Percentiles rank a stretch among this genome's conserved stretches.
phyloP scores from a whole-genome alignment of 2,888 invertebrate species.

The Suillia variegata region DNA sequence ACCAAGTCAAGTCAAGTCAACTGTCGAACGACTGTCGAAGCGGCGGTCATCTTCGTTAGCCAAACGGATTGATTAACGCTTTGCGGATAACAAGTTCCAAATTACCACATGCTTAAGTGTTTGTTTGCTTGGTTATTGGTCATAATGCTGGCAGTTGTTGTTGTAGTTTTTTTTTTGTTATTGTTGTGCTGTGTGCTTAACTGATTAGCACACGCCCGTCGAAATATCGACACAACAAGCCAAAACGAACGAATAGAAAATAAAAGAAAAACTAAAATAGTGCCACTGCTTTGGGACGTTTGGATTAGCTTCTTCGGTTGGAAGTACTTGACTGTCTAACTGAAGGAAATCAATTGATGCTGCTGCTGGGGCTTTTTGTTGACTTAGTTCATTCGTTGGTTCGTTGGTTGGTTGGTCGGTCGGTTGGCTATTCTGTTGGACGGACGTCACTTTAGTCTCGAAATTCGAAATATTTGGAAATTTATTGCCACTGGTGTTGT shows the following conservation, averaged over 20 bases:
- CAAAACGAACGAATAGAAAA: too few relatives aligned
- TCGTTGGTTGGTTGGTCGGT: too few relatives aligned
- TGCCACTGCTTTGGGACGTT: slow-evolving; percentile 8
- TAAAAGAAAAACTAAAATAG: slow-evolving; percentile 17
- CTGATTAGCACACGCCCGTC: slow-evolving; percentile 37
- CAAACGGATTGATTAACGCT: slow-evolving; percentile 42
- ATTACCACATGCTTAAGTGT: slow-evolving; percentile 37
- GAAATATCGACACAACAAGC: too few relatives aligned
- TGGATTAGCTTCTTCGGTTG: too few relatives aligned
- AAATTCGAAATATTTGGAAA: slow-evolving; percentile 9
- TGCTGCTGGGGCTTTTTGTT: neutral
- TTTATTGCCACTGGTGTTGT: slow-evolving; percentile 15
- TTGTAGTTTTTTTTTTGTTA: slow-evolving; percentile 22
- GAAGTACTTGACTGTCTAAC: too few relatives aligned
- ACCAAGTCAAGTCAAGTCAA: too few relatives aligned
- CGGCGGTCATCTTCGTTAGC: neutral
- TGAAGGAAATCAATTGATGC: neutral
- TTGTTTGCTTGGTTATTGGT: too few relatives aligned
- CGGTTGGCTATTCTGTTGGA: too few relatives aligned
- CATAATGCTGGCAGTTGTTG: too few relatives aligned
- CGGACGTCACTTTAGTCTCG: too few relatives aligned
- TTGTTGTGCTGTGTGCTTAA: slow-evolving; percentile 35
- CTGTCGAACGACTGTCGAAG: too few relatives aligned
- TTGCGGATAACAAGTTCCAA: slow-evolving; percentile 46
- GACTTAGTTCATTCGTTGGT: too few relatives aligned